Base-by-base conservation (phyloP, 2,888 invertebrate species). In the Clitarchus hookeri region DNA sequence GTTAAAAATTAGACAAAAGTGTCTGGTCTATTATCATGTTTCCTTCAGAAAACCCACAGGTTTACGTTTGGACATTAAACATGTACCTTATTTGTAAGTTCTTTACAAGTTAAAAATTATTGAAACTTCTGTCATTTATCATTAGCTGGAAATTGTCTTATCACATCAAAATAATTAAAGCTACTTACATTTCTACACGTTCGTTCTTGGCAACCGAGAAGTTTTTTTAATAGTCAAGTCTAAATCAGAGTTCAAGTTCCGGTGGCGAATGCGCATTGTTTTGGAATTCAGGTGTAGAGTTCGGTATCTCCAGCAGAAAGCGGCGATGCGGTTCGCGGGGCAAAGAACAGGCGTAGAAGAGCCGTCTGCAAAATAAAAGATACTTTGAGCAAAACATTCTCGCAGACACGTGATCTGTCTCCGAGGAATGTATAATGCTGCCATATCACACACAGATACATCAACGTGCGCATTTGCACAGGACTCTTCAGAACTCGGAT, bases 251-350 rank as follows among this genome's bases (percentile, higher is more conserved):
- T 65, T 78, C 54, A 84, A 54, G 26, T 82, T 65, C 80, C 27
- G 44, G 1, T 0, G 65, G 65, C 65, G 53, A 65, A 65, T n/a
- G 65, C n/a, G 65, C 65, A 16, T 0, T 78, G 53, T 77, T 85
- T 87, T 86, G 88, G 88, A 88, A 88, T 88, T 88, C 88, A 88
- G 88, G 88, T 88, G 88, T 84, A 88, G 88, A 88, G 88, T 88
- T 88, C 88, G 88, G 88, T 88, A 88, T 87, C 88, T 88, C 88
- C 88, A 87, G 85, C 13, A 25, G 85, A 84, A 77, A 54, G 77
- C 36, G 53, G 83, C 85, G 53, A 78, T 44, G 82, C 82, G 44
- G 12, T 79, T 25, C 48, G 84, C 53, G 65, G 53, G 82, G 77
- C 44, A 36, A 65, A 44, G 84, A 83, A 85, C 65, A 84, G 86